Percentiles rank a stretch among this genome's conserved stretches.
Evolutionary conservation across 2,797 vertebrate genomes (phyloP).

Genomic region (Orientallactaga sibirica): DNA sequence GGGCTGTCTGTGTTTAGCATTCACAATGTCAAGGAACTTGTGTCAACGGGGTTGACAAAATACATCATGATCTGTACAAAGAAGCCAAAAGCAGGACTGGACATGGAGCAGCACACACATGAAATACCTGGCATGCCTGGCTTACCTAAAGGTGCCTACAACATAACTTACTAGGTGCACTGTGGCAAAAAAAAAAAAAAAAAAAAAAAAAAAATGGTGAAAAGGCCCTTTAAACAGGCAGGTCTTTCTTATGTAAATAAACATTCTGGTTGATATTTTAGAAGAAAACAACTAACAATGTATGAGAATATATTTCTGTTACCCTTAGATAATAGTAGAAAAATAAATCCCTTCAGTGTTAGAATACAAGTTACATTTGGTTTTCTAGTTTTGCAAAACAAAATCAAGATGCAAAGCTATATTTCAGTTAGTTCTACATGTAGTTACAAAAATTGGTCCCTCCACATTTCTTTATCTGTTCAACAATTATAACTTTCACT

Average conservation of each 20-base stretch:
- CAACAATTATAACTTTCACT: neutral
- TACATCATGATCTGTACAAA: neutral
- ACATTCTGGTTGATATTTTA: neutral
- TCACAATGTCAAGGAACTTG: neutral
- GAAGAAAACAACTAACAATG: neutral
- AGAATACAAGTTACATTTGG: neutral
- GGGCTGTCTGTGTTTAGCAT: neutral
- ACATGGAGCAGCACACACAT: neutral
- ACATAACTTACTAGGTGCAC: neutral
- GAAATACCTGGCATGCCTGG: neutral
- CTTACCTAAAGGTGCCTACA: neutral
- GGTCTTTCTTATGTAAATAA: neutral
- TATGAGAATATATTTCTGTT: neutral
- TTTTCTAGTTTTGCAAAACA: constrained; percentile 13
- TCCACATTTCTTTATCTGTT: neutral
- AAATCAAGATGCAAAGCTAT: neutral
- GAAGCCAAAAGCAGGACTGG: neutral
- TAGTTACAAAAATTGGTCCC: neutral
- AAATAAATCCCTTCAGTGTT: neutral
- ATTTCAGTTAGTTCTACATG: neutral
- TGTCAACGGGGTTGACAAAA: neutral
- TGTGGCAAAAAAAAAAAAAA: neutral
- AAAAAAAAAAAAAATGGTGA: neutral
- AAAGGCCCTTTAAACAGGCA: neutral
- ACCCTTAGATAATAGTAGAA: neutral